Conservation (phyloP, 2,797 vertebrate species). For the Coilia nasus region DNA sequence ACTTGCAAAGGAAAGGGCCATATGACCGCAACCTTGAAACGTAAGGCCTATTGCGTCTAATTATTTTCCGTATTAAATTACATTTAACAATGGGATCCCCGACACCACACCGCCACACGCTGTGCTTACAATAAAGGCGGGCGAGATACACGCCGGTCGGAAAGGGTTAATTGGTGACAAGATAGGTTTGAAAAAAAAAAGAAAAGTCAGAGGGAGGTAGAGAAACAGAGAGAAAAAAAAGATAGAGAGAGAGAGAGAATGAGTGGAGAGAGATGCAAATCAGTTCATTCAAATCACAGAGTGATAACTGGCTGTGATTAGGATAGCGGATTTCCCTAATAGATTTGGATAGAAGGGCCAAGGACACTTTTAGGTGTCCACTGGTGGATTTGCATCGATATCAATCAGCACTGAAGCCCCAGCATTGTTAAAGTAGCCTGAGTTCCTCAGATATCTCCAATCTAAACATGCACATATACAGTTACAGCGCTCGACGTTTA, state of each 20-base stretch:
- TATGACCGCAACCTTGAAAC: constrained; percentile 70
- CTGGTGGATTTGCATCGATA: constrained; percentile 63
- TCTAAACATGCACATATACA: constrained; percentile 69
- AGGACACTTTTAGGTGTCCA: constrained; percentile 58
- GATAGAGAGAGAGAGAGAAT: neutral
- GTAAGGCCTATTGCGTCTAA: constrained; percentile 64
- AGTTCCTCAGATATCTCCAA: constrained; percentile 64
- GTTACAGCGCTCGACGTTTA: neutral
- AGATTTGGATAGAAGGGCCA: constrained; percentile 64
- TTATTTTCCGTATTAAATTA: constrained; percentile 67
- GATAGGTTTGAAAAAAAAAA: constrained; percentile 27
- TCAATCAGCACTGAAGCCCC: constrained; percentile 53
- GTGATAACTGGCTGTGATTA: constrained; percentile 46
- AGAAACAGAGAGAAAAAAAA: neutral
- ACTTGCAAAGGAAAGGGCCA: constrained; percentile 63
- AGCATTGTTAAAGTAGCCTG: constrained; percentile 57
- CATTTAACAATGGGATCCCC: constrained; percentile 59
- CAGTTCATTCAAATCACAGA: constrained; percentile 61
- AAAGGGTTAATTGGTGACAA: constrained; percentile 41
- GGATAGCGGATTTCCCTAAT: constrained; percentile 71
- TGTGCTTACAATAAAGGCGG: constrained; percentile 40
- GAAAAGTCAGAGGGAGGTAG: neutral
- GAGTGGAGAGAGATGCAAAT: constrained; percentile 46
- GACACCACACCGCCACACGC: constrained; percentile 51
- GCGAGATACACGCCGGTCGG: constrained; percentile 31